Percentiles rank a stretch among this genome's conserved stretches.
Evolutionary conservation across 64 coral and sea anemone genomes (phyloP).

Genomic region (Trachythela sp.): DNA sequence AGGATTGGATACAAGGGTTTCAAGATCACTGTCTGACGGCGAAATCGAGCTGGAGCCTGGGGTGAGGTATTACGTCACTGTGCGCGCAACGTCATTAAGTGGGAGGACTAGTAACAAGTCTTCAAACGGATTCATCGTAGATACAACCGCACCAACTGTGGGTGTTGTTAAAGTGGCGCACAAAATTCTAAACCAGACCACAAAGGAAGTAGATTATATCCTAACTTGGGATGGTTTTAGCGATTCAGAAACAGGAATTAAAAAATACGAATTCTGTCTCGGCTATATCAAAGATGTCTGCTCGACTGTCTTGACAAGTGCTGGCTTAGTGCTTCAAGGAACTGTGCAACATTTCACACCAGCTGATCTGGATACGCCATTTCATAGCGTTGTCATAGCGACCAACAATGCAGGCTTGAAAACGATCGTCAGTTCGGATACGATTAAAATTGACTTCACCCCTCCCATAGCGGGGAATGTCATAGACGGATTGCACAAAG

Average conservation of each 20-base stretch:
- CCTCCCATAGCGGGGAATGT: slow-evolving; percentile 50
- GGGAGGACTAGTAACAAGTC: slow-evolving; percentile 30
- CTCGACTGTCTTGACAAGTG: background rate
- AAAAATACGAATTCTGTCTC: slow-evolving; percentile 25
- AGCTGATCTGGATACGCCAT: background rate
- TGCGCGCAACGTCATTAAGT: slow-evolving; percentile 45
- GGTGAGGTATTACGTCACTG: slow-evolving; percentile 51
- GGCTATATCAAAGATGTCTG: background rate
- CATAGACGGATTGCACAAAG: slow-evolving; percentile 44
- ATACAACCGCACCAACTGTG: slow-evolving; percentile 46
- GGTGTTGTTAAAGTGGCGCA: background rate
- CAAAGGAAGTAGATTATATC: background rate
- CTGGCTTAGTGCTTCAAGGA: background rate
- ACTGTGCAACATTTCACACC: background rate
- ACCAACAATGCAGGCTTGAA: slow-evolving; percentile 35
- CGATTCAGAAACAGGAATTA: slow-evolving; percentile 26
- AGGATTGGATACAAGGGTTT: slow-evolving; percentile 36
- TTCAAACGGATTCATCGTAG: slow-evolving; percentile 68
- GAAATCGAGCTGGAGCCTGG: slow-evolving; percentile 50
- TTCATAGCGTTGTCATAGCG: background rate
- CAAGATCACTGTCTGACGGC: slow-evolving; percentile 25
- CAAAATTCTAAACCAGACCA: background rate
- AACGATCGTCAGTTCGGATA: background rate
- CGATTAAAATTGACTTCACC: slow-evolving; percentile 21
- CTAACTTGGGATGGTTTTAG: background rate